These are phyloP conservation scores for Pardosa pseudoannulata DNA, from an alignment of 2,888 invertebrate species.

Conservation along the genomic window DNA sequence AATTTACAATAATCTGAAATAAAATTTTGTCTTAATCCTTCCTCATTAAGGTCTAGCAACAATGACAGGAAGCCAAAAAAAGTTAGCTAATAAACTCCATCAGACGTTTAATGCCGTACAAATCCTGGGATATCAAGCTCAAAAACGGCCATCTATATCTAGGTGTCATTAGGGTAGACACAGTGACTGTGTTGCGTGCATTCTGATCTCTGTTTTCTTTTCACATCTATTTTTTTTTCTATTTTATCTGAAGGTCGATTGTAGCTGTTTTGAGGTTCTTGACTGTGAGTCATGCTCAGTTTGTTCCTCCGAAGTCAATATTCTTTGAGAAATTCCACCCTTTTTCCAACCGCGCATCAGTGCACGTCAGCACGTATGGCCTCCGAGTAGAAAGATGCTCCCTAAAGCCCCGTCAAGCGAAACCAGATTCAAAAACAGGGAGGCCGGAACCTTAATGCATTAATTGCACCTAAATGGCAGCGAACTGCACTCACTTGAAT, in stretches of 20 bases:
- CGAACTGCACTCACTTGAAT: conserved; percentile 1
- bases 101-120: too few species aligned
- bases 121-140: too few species aligned
- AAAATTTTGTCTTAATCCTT: too few species aligned
- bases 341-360: conserved; percentile 19
- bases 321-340: conserved; percentile 28
- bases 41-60: too few species aligned
- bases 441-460: conserved; percentile 16
- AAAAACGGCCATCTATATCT: too few species aligned
- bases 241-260: conserved; percentile 28
- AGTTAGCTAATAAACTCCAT: too few species aligned
- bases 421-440: conserved; percentile 36
- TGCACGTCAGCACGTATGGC: conserved; percentile 1
- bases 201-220: too few species aligned
- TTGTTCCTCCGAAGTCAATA: conserved; percentile 43
- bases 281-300: conserved; percentile 58
- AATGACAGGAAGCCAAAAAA: too few species aligned
- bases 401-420: conserved; percentile 22
- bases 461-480: conserved; percentile 23
- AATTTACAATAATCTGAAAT: too few species aligned
- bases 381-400: conserved; percentile 1
- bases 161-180: conserved; percentile 17
- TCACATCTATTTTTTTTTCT: too few species aligned
- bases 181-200: conserved; percentile 31
- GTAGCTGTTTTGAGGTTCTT: conserved; percentile 28